Percentiles rank a stretch among this genome's conserved stretches.
Conservation (phyloP, 1,140 invertebrate species). For the Zaprionus vittiger region DNA sequence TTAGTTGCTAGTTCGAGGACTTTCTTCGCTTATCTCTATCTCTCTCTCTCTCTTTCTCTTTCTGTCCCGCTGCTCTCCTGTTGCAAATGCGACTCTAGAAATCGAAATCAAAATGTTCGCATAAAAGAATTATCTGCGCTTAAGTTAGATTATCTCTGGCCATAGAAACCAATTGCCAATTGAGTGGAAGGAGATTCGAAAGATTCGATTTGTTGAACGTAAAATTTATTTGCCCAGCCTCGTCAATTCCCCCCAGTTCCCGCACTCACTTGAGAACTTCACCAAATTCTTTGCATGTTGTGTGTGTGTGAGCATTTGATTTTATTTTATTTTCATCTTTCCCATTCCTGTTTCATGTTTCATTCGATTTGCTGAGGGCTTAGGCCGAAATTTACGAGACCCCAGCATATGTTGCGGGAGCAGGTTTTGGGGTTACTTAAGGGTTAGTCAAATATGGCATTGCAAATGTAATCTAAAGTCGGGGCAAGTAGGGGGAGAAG, state of each 20-base stretch:
- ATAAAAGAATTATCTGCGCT: conserved; percentile 82
- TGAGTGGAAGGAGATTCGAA: conserved; percentile 71
- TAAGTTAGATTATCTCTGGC: conserved; percentile 78
- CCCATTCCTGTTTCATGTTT: conserved; percentile 57
- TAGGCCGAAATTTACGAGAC: conserved; percentile 45
- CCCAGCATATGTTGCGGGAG: conserved; percentile 44
- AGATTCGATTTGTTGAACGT: conserved; percentile 68
- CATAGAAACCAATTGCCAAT: conserved; percentile 78
- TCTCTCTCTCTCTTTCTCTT: neutral
- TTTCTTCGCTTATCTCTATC: neutral
- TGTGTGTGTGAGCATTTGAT: conserved; percentile 11
- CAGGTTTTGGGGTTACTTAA: conserved; percentile 9
- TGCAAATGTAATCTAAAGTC: neutral
- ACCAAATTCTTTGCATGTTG: conserved; percentile 36
- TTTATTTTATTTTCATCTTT: conserved; percentile 45
- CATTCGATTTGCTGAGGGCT: conserved; percentile 65
- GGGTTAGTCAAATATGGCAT: conserved; percentile 30
- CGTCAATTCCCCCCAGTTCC: conserved; percentile 17
- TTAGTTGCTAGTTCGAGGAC: conserved; percentile 59
- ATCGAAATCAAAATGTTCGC: conserved; percentile 78
- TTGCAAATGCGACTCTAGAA: conserved; percentile 62
- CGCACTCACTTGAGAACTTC: conserved; percentile 62
- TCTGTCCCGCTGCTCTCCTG: neutral
- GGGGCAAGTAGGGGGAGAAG: neutral
- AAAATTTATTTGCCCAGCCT: conserved; percentile 53